Percentiles rank a stretch among this genome's conserved stretches.
These are phyloP conservation scores for Dicentrarchus labrax DNA, from an alignment of 2,113 vertebrate species.

Conservation along the genomic window DNA sequence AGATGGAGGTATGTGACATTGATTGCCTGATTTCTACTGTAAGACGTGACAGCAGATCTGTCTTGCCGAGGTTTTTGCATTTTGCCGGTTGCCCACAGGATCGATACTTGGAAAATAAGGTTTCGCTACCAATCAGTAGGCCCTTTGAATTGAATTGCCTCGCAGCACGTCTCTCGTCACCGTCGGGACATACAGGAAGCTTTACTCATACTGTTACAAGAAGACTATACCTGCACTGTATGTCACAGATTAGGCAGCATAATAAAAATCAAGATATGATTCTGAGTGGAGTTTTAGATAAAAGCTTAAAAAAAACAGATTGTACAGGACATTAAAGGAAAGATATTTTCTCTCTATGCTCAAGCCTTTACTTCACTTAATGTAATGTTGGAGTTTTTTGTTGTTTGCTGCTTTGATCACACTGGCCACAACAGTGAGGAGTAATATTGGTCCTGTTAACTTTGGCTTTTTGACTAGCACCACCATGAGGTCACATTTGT, in stretches of 20 bases:
- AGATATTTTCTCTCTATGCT: background rate
- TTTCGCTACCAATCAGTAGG: conserved; percentile 74
- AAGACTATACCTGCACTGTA: conserved; percentile 11
- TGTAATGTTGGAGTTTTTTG: background rate
- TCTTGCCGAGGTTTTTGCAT: conserved; percentile 81
- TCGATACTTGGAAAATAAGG: conserved; percentile 82
- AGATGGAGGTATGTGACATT: conserved; percentile 67
- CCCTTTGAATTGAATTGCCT: conserved; percentile 67
- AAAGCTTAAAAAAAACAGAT: background rate
- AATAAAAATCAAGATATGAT: background rate
- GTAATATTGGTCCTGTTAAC: background rate
- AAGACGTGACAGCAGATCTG: conserved; percentile 79
- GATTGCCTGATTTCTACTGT: conserved; percentile 82
- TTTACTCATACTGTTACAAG: conserved; percentile 46
- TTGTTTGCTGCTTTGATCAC: background rate
- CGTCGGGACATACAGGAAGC: conserved; percentile 6
- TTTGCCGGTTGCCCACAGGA: conserved; percentile 58
- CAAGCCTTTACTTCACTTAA: background rate
- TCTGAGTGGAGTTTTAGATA: background rate
- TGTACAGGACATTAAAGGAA: background rate
- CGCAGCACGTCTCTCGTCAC: conserved; percentile 41
- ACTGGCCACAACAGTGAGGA: background rate
- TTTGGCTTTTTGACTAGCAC: background rate
- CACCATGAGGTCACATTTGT: no score
- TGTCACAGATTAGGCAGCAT: background rate